These are phyloP conservation scores for Microcebus griseorufus DNA, from an alignment of 2,113 vertebrate species.

Conservation along the genomic window DNA sequence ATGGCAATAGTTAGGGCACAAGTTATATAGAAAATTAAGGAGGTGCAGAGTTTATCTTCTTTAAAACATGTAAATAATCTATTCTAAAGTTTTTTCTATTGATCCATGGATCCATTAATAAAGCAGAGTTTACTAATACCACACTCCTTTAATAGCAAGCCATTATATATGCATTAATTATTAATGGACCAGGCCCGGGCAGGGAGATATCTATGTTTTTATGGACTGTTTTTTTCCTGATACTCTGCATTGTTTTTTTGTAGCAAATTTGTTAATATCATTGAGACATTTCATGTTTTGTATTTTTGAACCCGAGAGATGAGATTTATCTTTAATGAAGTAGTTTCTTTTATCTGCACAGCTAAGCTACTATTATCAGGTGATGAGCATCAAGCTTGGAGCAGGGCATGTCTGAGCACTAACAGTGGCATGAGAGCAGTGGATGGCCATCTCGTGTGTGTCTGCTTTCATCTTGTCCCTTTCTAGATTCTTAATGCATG, in stretches of 20 bases:
- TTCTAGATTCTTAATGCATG: background rate
- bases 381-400: background rate
- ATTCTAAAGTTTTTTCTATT: background rate
- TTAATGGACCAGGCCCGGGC: background rate
- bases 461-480: background rate
- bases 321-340: background rate
- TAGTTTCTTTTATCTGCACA: background rate
- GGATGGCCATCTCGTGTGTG: accelerated
- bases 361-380: background rate
- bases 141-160: background rate
- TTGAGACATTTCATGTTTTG: background rate
- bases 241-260: background rate
- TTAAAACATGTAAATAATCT: conserved; percentile 6
- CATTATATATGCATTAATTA: background rate
- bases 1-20: background rate
- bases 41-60: conserved; percentile 29
- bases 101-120: background rate
- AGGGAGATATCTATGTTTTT: background rate
- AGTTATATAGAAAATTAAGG: background rate
- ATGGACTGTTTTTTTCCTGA: background rate
- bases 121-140: background rate
- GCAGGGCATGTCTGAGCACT: background rate
- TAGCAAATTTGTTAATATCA: background rate
- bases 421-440: accelerated
- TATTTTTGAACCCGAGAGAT: background rate